Evolutionary conservation across 2,888 invertebrate genomes (phyloP).

Genomic region (Caenorhabditis sinica): DNA sequence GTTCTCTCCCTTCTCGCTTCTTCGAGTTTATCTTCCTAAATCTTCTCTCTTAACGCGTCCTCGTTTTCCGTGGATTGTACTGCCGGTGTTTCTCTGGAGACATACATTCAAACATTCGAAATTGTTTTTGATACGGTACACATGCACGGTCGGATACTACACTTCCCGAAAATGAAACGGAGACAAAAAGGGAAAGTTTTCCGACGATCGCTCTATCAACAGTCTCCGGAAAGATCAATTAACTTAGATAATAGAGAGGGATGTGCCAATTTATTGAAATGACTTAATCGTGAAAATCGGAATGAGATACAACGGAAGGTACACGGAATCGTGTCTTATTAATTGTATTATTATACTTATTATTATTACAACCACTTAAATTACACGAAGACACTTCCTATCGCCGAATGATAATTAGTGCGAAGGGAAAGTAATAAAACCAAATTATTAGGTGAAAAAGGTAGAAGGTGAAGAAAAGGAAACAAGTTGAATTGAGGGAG

Average conservation of each 20-base stretch:
- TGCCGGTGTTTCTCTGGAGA: conserved; percentile 38
- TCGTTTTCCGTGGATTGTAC: conserved; percentile 35
- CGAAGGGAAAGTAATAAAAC: conserved; percentile 23
- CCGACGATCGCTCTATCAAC: conserved; percentile 3
- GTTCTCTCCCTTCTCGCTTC: conserved; percentile 46
- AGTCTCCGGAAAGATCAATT: conserved; percentile 16
- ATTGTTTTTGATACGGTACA: conserved; percentile 64
- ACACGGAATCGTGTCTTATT: conserved; percentile 61
- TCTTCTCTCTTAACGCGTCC: conserved; percentile 56
- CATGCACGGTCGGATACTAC: conserved; percentile 41
- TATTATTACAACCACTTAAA: conserved; percentile 40
- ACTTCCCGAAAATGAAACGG: conserved; percentile 26
- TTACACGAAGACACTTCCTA: conserved; percentile 30
- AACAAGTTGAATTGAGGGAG: conserved; percentile 31
- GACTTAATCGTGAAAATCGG: conserved; percentile 45
- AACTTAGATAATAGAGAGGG: conserved; percentile 6
- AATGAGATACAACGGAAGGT: conserved; percentile 65
- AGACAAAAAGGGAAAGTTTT: conserved; percentile 49
- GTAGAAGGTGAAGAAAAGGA: conserved; percentile 21
- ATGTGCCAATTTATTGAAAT: conserved; percentile 49
- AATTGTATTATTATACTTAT: conserved; percentile 45
- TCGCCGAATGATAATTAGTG: conserved; percentile 43
- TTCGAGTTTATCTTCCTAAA: conserved; percentile 60
- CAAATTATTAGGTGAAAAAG: conserved; percentile 35
- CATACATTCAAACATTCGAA: conserved; percentile 31